Percentiles rank a stretch among this genome's conserved stretches.
Conservation (phyloP, 2,797 vertebrate species). For the Cynodonichthys magdalenae region DNA sequence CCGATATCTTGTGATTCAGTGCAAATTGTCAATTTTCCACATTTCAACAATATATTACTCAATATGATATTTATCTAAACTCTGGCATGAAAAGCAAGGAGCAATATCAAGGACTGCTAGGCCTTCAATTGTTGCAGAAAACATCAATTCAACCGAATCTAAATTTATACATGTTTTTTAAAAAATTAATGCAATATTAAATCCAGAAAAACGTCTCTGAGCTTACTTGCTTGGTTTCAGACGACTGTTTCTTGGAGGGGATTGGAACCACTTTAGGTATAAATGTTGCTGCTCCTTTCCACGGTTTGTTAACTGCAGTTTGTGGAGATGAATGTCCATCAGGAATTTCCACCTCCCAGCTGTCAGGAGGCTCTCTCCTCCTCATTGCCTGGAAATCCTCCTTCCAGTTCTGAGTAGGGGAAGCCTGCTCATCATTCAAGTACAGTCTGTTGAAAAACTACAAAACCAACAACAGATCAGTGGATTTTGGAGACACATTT, state of each 20-base stretch:
- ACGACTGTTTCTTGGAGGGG: conserved; percentile 72
- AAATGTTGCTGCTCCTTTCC: conserved; percentile 81
- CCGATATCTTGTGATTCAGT: no score
- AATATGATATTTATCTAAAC: no score
- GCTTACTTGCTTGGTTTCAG: conserved; percentile 85
- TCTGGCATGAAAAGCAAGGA: no score
- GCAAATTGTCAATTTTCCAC: no score
- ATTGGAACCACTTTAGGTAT: conserved; percentile 79
- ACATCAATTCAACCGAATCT: no score
- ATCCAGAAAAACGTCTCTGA: no score
- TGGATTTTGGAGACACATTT: conserved; percentile 3
- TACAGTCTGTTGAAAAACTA: conserved; percentile 90
- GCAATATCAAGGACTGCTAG: no score
- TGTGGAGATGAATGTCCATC: conserved; percentile 54
- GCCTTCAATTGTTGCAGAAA: no score
- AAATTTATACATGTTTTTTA: no score
- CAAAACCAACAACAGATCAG: conserved; percentile 50
- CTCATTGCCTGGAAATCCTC: conserved; percentile 73
- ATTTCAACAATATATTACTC: no score
- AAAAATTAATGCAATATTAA: no score
- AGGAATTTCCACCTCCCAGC: conserved; percentile 83
- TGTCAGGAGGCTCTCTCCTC: conserved; percentile 85
- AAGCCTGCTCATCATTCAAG: conserved; percentile 72
- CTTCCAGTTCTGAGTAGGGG: conserved; percentile 75
- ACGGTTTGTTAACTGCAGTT: conserved; percentile 77